Evolutionary conservation across 2,797 vertebrate genomes (phyloP).

Genomic region (Pipistrellus pipistrellus): DNA sequence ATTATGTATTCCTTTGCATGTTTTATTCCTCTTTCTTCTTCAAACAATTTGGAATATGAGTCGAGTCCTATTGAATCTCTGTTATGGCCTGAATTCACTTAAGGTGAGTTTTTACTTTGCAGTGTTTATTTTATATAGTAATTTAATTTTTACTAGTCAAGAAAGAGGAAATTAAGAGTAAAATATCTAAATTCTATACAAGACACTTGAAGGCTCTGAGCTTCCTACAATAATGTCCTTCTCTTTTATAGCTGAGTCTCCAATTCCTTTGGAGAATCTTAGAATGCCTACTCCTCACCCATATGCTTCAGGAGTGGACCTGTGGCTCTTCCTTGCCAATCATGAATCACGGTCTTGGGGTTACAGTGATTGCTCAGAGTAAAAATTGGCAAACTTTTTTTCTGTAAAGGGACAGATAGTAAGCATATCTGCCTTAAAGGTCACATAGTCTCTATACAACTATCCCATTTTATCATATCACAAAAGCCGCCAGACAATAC

Average conservation of each 20-base stretch:
- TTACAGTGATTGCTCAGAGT: not conserved
- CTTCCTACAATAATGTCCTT: not conserved
- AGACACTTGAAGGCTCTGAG: not conserved
- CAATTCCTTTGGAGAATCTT: not conserved
- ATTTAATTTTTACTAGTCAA: slow-evolving; percentile 9
- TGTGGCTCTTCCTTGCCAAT: not conserved
- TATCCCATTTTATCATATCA: not conserved
- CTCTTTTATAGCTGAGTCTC: not conserved
- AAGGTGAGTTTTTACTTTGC: not conserved
- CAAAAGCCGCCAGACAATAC: not conserved
- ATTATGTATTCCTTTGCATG: not conserved
- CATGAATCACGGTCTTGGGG: not conserved
- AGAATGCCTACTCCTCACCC: not conserved
- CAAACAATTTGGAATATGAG: not conserved
- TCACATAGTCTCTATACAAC: not conserved
- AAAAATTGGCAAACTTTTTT: not conserved
- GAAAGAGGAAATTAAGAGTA: not conserved
- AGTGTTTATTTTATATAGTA: not conserved
- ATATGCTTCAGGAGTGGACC: accelerated
- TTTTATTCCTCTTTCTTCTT: not conserved
- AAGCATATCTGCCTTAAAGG: not conserved
- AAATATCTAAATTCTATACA: not conserved
- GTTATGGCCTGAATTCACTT: not conserved
- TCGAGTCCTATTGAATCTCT: not conserved
- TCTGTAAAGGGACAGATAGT: not conserved